These are phyloP conservation scores for Trichonephila inaurata DNA, from an alignment of 1,140 invertebrate genomes.

Conservation along the genomic window DNA sequence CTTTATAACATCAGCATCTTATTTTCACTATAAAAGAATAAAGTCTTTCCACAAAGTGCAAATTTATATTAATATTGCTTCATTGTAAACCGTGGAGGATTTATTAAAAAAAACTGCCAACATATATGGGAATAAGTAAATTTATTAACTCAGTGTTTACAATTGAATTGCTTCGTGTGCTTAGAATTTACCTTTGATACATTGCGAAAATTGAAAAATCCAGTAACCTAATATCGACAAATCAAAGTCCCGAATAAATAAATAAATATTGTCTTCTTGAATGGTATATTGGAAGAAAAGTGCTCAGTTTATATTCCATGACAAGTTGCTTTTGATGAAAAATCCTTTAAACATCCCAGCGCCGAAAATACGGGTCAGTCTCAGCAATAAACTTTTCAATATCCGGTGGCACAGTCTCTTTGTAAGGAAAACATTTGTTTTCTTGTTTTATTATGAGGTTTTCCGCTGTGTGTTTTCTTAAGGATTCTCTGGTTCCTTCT, in stretches of 20 bases:
- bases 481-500: background rate
- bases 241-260: background rate
- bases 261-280: background rate
- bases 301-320: background rate
- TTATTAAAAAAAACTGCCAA: no score
- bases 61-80: no score
- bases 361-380: constrained; percentile 5
- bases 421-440: background rate
- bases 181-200: no score
- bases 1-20: no score
- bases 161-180: no score
- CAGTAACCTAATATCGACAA: background rate
- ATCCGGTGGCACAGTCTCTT: background rate
- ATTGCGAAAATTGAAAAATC: no score
- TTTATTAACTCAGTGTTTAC: no score
- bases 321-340: background rate
- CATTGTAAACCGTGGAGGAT: no score
- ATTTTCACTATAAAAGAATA: no score
- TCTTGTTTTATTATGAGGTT: background rate
- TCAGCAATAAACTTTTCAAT: constrained; percentile 1
- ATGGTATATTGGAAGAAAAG: background rate
- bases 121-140: no score
- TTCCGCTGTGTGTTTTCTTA: background rate
- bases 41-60: no score
- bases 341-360: background rate